phyloP scores from a whole-genome alignment of 2,113 vertebrate species.

The Toxotes jaculatrix region DNA sequence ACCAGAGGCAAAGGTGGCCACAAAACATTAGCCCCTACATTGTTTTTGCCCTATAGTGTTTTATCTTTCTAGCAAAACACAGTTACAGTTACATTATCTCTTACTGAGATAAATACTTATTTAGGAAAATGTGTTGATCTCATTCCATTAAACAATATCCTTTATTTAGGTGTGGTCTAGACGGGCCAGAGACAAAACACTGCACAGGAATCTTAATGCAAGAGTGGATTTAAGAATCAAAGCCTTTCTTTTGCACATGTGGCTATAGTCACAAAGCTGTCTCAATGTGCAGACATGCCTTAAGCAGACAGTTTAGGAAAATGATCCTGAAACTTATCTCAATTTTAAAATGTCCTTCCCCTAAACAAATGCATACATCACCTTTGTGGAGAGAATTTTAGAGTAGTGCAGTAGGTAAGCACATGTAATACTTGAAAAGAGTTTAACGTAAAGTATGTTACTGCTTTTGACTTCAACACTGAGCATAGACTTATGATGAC shows the following conservation, averaged over 20 bases:
- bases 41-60: constrained; percentile 49
- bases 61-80: constrained; percentile 42
- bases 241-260: background rate
- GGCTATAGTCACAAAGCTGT: background rate
- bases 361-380: background rate
- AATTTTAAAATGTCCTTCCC: too few species aligned
- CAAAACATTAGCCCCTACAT: constrained; percentile 42
- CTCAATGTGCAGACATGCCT: background rate
- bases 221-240: constrained; percentile 12
- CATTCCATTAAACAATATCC: constrained; percentile 38
- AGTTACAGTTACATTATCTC: constrained; percentile 27
- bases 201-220: constrained; percentile 22
- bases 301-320: constrained; percentile 1
- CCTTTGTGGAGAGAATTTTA: background rate
- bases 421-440: background rate
- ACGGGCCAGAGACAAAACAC: constrained; percentile 15
- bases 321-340: background rate
- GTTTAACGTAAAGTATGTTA: background rate
- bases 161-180: constrained; percentile 32
- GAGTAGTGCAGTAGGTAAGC: background rate
- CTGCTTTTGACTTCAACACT: background rate
- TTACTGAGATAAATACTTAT: constrained; percentile 45
- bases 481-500: constrained; percentile 5
- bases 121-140: constrained; percentile 35
- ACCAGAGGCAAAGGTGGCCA: constrained; percentile 22